phyloP scores from a whole-genome alignment of 2,113 vertebrate species.

The Acanthisitta chloris region DNA sequence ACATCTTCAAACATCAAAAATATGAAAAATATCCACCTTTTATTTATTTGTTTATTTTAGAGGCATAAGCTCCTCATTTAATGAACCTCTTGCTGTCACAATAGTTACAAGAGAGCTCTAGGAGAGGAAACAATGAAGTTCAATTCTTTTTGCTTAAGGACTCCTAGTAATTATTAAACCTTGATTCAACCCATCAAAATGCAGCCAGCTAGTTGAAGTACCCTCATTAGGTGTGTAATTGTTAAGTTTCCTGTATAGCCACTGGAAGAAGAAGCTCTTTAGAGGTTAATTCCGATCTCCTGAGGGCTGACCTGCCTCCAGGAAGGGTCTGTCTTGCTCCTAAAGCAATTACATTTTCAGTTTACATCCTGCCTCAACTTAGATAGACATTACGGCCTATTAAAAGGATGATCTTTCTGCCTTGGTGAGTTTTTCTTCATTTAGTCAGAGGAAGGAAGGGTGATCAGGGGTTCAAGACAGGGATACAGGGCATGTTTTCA shows the following conservation, averaged over 20 bases:
- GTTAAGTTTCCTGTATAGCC: neutral
- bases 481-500: neutral
- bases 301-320: neutral
- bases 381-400: neutral
- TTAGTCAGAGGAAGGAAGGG: constrained; percentile 22
- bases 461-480: neutral
- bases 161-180: neutral
- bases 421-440: neutral
- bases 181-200: neutral
- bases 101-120: neutral
- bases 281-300: neutral
- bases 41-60: neutral
- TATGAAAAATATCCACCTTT: neutral
- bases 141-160: neutral
- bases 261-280: neutral
- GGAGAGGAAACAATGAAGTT: neutral
- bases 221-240: constrained; percentile 7
- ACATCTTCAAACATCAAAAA: neutral
- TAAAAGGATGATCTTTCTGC: neutral
- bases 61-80: neutral
- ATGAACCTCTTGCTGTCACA: neutral
- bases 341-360: constrained; percentile 7
- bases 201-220: neutral
- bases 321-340: neutral
- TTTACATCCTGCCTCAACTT: neutral